Conservation (phyloP, 2,113 vertebrate species). For the Phasianus colchicus region DNA sequence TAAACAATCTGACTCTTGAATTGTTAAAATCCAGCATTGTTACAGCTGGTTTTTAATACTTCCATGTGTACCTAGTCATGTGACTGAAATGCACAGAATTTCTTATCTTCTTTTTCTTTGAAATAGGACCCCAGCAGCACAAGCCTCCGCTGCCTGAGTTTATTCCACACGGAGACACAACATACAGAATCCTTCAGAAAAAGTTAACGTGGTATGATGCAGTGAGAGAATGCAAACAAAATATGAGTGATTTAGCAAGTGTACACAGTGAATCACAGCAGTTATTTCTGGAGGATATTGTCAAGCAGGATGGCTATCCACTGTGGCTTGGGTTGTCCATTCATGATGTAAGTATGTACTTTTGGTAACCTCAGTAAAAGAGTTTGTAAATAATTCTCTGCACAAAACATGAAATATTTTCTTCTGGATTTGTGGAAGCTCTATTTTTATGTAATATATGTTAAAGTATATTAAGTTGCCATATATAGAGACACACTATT, state of each 20-base stretch:
- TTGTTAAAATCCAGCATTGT: not conserved
- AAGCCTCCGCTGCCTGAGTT: constrained; percentile 69
- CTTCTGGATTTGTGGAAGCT: not conserved
- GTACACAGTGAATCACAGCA: constrained; percentile 80
- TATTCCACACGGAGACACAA: constrained; percentile 75
- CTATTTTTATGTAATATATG: not conserved
- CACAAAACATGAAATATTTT: not conserved
- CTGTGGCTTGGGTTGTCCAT: constrained; percentile 94
- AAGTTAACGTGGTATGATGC: constrained; percentile 90
- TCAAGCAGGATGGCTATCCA: constrained; percentile 87
- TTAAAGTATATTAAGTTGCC: not conserved
- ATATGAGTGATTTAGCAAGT: constrained; percentile 86
- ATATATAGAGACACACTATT: not conserved
- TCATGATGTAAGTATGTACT: constrained; percentile 85
- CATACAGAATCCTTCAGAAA: constrained; percentile 82
- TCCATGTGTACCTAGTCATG: not conserved
- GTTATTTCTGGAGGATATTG: constrained; percentile 81
- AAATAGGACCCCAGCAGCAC: constrained; percentile 67
- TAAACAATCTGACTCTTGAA: not conserved
- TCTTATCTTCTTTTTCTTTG: not conserved
- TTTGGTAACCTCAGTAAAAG: not conserved
- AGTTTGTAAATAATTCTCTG: not conserved
- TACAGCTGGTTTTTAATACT: not conserved
- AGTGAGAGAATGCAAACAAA: constrained; percentile 80
- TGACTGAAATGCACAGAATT: not conserved